phyloP scores from a whole-genome alignment of 2,888 invertebrate genomes.

The Ormyrus labotus region DNA sequence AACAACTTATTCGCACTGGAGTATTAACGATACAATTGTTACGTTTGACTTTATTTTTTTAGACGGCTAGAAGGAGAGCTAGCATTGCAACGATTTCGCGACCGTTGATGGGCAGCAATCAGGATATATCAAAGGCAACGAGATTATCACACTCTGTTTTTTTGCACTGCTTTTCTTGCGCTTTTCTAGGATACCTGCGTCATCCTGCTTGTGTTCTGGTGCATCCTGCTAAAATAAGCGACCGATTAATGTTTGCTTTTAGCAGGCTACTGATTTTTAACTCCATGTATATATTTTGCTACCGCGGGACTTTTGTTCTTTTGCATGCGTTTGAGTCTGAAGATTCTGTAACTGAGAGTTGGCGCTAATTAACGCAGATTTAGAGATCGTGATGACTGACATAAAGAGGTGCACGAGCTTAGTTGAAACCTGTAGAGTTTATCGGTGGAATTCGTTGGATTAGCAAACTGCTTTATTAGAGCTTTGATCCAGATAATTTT shows the following conservation, averaged over 20 bases:
- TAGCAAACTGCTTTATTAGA: constrained; percentile 6
- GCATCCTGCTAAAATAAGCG: neutral
- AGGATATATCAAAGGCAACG: constrained; percentile 71
- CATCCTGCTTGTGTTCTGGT: neutral
- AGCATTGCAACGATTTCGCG: constrained; percentile 78
- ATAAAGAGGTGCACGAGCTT: too few relatives aligned
- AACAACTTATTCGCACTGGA: constrained; percentile 23
- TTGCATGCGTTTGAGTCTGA: too few relatives aligned
- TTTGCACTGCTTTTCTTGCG: constrained; percentile 22
- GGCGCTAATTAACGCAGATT: too few relatives aligned
- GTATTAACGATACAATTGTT: constrained; percentile 40
- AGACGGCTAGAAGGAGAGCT: constrained; percentile 77
- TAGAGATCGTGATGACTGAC: too few relatives aligned
- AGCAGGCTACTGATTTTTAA: constrained; percentile 1
- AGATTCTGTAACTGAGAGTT: too few relatives aligned
- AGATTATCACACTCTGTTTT: constrained; percentile 51
- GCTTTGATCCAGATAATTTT: neutral
- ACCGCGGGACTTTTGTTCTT: too few relatives aligned
- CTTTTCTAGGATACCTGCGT: constrained; percentile 3
- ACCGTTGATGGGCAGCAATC: constrained; percentile 69
- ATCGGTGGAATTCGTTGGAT: too few relatives aligned
- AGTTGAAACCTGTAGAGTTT: too few relatives aligned
- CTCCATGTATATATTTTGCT: too few relatives aligned
- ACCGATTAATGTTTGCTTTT: constrained; percentile 10
- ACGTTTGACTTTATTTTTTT: constrained; percentile 61